Conservation (phyloP, 2,797 vertebrate genomes). For the Nannoperca australis region DNA sequence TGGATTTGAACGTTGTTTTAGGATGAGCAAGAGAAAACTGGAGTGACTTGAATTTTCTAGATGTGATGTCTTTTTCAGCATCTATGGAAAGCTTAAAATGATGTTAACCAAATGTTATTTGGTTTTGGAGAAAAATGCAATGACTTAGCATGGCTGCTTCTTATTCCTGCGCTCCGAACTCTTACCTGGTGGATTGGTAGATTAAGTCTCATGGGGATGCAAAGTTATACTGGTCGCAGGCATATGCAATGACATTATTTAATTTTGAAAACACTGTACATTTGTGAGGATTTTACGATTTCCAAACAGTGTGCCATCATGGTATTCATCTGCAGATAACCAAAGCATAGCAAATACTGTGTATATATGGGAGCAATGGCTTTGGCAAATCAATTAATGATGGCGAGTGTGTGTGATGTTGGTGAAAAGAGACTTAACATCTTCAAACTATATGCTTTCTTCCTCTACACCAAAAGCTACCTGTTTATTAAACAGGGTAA, state of each 20-base stretch:
- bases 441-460: background rate
- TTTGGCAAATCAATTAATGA: slow-evolving; percentile 9
- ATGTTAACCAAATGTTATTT: slow-evolving; percentile 10
- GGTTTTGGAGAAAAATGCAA: background rate
- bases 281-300: slow-evolving; percentile 9
- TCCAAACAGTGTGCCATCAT: slow-evolving; percentile 27
- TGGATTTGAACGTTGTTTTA: slow-evolving; percentile 21
- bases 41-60: slow-evolving; percentile 18
- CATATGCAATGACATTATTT: slow-evolving; percentile 5
- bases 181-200: slow-evolving; percentile 3
- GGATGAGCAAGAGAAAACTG: slow-evolving; percentile 28
- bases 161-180: background rate
- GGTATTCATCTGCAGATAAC: slow-evolving; percentile 27
- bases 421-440: background rate
- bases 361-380: slow-evolving; percentile 18
- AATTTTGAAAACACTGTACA: slow-evolving; percentile 11
- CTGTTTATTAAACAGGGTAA: background rate
- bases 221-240: background rate
- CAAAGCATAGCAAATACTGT: slow-evolving; percentile 43
- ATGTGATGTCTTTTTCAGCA: slow-evolving; percentile 8
- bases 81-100: slow-evolving; percentile 10
- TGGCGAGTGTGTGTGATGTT: background rate
- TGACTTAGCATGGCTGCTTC: background rate
- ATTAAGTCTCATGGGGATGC: background rate
- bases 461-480: background rate